These are phyloP conservation scores for Leptinotarsa tumamoca DNA, from an alignment of 2,888 invertebrate species.

Conservation along the genomic window DNA sequence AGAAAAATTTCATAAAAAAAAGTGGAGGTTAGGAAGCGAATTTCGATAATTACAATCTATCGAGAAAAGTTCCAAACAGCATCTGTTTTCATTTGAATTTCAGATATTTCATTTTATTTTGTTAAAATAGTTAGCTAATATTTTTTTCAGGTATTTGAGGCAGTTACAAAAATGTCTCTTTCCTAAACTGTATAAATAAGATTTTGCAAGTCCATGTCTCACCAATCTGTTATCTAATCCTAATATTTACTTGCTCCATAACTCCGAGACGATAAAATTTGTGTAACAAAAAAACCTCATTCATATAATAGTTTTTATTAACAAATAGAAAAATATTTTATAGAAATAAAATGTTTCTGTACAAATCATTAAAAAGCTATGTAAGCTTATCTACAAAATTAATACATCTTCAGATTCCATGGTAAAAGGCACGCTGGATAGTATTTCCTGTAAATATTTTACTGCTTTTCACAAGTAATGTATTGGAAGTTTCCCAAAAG, in stretches of 20 bases:
- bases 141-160: too few species aligned
- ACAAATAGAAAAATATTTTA: slow-evolving; percentile 56
- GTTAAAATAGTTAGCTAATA: too few species aligned
- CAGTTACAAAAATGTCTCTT: too few species aligned
- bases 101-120: too few species aligned
- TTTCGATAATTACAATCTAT: too few species aligned
- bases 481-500: slow-evolving; percentile 8
- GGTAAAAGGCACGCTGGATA: slow-evolving; percentile 42
- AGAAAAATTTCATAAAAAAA: too few species aligned
- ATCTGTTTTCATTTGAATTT: too few species aligned
- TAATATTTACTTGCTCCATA: slow-evolving; percentile 2
- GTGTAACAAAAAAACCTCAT: slow-evolving; percentile 31
- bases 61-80: too few species aligned
- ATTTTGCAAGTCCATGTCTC: neutral
- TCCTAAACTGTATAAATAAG: neutral
- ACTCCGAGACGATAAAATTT: neutral
- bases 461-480: neutral
- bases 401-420: slow-evolving; percentile 46
- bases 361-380: slow-evolving; percentile 45
- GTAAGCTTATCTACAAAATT: slow-evolving; percentile 43
- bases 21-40: too few species aligned
- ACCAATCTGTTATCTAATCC: neutral
- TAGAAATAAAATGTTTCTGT: slow-evolving; percentile 50
- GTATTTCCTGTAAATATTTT: slow-evolving; percentile 42
- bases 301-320: slow-evolving; percentile 52